Evolutionary conservation across 2,797 vertebrate genomes (phyloP).

Genomic region (Pipistrellus nathusii): DNA sequence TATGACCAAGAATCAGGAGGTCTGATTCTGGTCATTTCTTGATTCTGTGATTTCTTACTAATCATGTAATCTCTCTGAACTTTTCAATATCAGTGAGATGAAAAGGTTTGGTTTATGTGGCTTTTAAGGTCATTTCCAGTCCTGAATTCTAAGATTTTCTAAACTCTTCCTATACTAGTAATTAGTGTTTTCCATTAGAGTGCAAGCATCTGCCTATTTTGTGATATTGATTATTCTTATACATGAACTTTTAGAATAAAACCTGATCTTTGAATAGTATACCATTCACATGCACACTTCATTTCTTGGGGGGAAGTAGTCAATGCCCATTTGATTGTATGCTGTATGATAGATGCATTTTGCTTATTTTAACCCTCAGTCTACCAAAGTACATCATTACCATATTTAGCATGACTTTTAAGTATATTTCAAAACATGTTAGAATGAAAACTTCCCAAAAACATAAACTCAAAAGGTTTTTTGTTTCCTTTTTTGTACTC

Average conservation of each 20-base stretch:
- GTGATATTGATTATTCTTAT: not conserved
- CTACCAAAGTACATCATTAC: not conserved
- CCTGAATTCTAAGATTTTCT: constrained; percentile 8
- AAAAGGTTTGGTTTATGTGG: not conserved
- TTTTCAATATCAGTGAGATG: not conserved
- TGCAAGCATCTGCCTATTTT: not conserved
- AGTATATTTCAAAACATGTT: constrained; percentile 1
- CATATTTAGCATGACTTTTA: not conserved
- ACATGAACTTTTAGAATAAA: not conserved
- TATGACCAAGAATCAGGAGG: not conserved
- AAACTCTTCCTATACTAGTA: not conserved
- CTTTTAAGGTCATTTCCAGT: not conserved
- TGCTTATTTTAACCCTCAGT: not conserved
- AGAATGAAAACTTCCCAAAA: not conserved
- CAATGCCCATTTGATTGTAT: not conserved
- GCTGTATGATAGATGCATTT: not conserved
- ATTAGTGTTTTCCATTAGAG: not conserved
- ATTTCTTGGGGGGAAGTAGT: not conserved
- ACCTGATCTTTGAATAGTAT: not conserved
- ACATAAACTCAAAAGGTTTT: not conserved
- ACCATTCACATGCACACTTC: not conserved
- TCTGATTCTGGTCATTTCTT: not conserved
- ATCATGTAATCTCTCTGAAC: constrained; percentile 4
- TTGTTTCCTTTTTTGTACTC: not conserved
- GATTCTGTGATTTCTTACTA: not conserved